These are phyloP conservation scores for Eolophus roseicapilla DNA, from an alignment of 2,113 vertebrate genomes.

Conservation along the genomic window DNA sequence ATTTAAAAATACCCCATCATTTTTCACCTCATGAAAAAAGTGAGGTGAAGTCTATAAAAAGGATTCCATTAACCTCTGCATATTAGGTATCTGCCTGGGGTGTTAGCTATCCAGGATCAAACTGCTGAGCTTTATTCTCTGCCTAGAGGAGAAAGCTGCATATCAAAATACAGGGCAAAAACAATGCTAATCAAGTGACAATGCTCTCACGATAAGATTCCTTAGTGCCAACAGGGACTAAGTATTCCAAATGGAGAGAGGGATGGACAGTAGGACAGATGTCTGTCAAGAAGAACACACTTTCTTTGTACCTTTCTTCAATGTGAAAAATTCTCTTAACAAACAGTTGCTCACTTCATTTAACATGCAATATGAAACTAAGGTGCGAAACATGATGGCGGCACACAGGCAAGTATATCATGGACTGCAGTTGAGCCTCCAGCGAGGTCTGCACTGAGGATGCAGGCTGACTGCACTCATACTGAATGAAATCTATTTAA, in stretches of 20 bases:
- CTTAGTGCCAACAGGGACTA: neutral
- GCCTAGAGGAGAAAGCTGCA: neutral
- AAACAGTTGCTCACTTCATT: neutral
- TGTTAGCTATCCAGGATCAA: neutral
- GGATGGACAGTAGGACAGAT: neutral
- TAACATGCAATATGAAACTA: neutral
- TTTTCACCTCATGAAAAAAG: neutral
- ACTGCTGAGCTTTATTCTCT: neutral
- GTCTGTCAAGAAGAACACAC: neutral
- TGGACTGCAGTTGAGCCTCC: neutral
- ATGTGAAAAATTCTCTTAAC: neutral
- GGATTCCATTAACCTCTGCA: neutral
- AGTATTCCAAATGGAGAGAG: neutral
- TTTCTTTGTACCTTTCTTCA: neutral
- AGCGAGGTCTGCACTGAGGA: neutral
- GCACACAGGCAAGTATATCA: neutral
- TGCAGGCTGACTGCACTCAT: neutral
- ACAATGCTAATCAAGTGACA: fast-evolving
- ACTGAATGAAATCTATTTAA: fast-evolving
- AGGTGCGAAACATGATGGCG: neutral
- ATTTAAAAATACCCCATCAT: neutral
- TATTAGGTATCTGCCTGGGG: neutral
- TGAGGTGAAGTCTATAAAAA: neutral
- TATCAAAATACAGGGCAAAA: neutral
- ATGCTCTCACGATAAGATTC: neutral